phyloP scores from a whole-genome alignment of 2,113 vertebrate genomes.

The Agelaius tricolor region DNA sequence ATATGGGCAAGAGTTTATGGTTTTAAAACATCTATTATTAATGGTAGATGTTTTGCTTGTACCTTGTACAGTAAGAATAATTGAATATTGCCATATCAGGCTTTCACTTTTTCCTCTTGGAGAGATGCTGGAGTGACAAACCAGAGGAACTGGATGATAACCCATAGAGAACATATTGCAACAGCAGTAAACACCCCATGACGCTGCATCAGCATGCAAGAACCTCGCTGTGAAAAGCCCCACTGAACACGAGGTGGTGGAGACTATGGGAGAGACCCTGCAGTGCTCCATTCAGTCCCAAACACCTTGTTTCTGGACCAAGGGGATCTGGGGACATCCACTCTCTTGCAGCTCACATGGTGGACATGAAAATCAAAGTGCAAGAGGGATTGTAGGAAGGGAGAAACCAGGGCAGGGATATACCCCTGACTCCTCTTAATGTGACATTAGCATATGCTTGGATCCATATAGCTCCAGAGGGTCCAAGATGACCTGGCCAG shows the following conservation, averaged over 20 bases:
- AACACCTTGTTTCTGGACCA: not conserved
- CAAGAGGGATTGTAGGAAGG: not conserved
- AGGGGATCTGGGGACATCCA: not conserved
- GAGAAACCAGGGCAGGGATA: not conserved
- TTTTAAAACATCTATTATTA: not conserved
- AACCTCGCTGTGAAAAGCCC: not conserved
- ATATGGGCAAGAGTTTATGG: conserved; percentile 9
- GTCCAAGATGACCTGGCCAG: not conserved
- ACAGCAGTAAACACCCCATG: not conserved
- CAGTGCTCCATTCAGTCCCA: not conserved
- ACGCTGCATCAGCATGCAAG: not conserved
- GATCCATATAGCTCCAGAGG: not conserved
- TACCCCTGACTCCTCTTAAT: not conserved
- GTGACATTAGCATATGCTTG: not conserved
- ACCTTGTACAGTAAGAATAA: not conserved
- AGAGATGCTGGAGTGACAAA: not conserved
- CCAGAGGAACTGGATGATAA: not conserved
- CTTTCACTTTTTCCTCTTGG: not conserved
- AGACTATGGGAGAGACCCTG: rapidly evolving
- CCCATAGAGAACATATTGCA: not conserved
- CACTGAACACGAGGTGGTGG: not conserved
- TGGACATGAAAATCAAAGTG: not conserved
- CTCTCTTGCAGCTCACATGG: not conserved
- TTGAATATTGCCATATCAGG: not conserved
- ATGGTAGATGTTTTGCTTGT: not conserved